These are phyloP conservation scores for Speoplatyrhinus poulsoni DNA, from an alignment of 2,113 vertebrate genomes.

Conservation along the genomic window DNA sequence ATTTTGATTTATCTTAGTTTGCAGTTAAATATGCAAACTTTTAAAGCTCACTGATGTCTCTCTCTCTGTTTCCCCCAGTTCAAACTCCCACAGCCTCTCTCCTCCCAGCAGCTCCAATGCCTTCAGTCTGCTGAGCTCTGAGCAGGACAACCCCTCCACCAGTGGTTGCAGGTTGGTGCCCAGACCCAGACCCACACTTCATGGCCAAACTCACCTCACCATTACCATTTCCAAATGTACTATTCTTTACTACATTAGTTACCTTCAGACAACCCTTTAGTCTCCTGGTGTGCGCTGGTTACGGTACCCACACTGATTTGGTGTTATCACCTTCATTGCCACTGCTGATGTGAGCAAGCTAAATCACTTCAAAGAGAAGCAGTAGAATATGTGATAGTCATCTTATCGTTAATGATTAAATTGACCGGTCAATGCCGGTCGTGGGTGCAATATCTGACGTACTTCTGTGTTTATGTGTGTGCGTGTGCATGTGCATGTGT, in stretches of 20 bases:
- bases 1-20: neutral
- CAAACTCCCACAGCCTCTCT: constrained; percentile 79
- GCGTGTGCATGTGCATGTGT: constrained; percentile 6
- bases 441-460: constrained; percentile 18
- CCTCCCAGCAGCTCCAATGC: constrained; percentile 82
- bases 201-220: neutral
- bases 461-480: neutral
- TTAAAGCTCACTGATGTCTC: neutral
- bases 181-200: neutral
- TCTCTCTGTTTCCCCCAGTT: constrained; percentile 55
- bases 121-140: constrained; percentile 86
- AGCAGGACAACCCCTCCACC: constrained; percentile 85
- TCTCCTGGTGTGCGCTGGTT: neutral
- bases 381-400: neutral
- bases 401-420: neutral
- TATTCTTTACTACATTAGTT: neutral
- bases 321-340: too few species aligned
- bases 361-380: too few species aligned
- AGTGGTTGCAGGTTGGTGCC: constrained; percentile 86
- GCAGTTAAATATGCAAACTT: too few species aligned
- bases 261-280: neutral
- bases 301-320: too few species aligned
- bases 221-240: neutral
- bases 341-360: too few species aligned
- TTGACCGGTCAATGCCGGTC: too few species aligned